A percentile compares a stretch with the other conserved stretches of the same genome.
These are phyloP conservation scores for Marcusenius ussheri DNA, from an alignment of 2,113 vertebrate genomes.

Conservation along the genomic window DNA sequence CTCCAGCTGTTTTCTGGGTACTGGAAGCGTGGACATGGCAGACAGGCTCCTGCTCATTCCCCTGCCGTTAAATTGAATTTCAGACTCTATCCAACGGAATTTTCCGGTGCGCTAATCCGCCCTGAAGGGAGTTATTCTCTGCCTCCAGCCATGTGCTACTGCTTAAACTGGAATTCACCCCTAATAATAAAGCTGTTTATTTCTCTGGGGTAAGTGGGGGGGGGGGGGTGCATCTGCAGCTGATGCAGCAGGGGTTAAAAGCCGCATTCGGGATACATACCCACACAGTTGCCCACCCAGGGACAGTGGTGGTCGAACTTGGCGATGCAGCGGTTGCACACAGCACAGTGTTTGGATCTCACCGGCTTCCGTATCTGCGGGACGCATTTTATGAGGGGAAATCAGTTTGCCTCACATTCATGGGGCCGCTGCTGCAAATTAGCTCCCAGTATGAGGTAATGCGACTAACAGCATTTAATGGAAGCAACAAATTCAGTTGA, in stretches of 20 bases:
- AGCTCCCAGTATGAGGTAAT: not conserved
- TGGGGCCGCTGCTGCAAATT: not conserved
- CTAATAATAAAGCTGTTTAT: not conserved
- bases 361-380: constrained; percentile 94
- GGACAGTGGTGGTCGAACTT: constrained; percentile 99
- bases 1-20: not conserved
- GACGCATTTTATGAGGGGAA: not conserved
- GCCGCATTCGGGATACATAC: constrained; percentile 58
- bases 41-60: not conserved
- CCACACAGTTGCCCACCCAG: constrained; percentile 98
- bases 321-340: constrained; percentile 95
- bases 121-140: constrained; percentile 7
- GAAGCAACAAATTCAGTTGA: not conserved
- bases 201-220: not conserved
- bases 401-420: not conserved
- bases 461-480: not conserved
- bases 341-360: constrained; percentile 95
- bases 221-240: not conserved
- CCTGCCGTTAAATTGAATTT: not conserved
- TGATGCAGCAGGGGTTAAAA: not conserved
- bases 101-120: not conserved
- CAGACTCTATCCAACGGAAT: not conserved
- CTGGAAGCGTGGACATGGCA: not conserved
- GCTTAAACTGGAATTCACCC: constrained; percentile 13
- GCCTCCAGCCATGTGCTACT: not conserved